phyloP scores from a whole-genome alignment of 1,140 invertebrate species.

The Alviniconcha marisindica region DNA sequence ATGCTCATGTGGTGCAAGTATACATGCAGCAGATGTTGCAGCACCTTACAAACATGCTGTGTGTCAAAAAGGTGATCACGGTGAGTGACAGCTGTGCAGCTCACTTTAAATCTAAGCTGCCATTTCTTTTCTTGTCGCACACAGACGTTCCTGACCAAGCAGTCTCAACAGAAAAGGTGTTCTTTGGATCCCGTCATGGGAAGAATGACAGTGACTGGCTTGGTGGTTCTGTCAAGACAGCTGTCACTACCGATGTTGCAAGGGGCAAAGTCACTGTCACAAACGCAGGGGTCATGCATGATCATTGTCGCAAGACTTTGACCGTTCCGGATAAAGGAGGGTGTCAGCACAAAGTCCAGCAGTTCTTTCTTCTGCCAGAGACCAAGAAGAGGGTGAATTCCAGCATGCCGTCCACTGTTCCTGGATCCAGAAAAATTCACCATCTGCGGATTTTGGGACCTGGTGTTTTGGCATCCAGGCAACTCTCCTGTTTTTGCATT shows the following conservation, averaged over 20 bases:
- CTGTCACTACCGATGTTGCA: neutral
- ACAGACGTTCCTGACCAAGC: neutral
- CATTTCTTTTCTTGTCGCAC: neutral
- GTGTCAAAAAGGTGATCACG: neutral
- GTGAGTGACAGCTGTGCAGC: slow-evolving; percentile 8
- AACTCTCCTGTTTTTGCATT: neutral
- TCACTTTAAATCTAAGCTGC: neutral
- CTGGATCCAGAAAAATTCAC: neutral
- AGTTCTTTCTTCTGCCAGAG: neutral
- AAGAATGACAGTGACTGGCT: neutral
- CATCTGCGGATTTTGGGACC: neutral
- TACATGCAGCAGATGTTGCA: neutral
- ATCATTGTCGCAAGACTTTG: neutral
- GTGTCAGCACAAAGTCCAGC: neutral
- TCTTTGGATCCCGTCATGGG: slow-evolving; percentile 15
- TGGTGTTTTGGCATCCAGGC: neutral
- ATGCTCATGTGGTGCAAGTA: neutral
- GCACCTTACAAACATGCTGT: neutral
- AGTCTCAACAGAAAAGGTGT: neutral
- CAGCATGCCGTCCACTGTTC: neutral
- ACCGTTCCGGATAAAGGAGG: neutral
- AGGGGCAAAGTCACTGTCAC: neutral
- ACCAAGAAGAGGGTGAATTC: neutral
- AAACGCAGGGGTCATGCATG: neutral
- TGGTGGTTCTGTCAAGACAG: neutral